Percentiles rank a stretch among this genome's conserved stretches.
These are phyloP conservation scores for Morus bassanus DNA, from an alignment of 2,797 vertebrate species.

Conservation along the genomic window DNA sequence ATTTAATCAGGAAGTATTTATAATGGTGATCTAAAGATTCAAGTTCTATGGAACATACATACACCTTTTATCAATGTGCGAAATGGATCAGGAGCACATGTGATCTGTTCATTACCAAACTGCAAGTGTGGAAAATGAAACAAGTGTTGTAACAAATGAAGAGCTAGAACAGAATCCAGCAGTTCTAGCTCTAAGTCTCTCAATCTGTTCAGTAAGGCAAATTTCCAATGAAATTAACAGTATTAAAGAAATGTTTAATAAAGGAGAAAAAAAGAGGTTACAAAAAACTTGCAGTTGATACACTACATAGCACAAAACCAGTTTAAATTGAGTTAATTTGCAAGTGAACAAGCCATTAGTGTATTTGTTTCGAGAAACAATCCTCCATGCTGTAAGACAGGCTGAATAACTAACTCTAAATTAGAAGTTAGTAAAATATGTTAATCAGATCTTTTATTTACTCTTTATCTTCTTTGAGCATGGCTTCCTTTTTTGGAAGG, in stretches of 20 bases:
- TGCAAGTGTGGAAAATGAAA: background rate
- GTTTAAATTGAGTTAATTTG: background rate
- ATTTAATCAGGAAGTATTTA: background rate
- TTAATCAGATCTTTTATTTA: background rate
- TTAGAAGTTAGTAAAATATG: background rate
- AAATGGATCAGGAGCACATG: background rate
- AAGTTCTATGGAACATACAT: background rate
- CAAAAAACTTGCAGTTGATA: background rate
- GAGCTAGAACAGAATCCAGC: background rate
- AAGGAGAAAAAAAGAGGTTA: background rate
- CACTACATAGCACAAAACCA: background rate
- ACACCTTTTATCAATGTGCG: background rate
- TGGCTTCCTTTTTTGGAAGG: background rate
- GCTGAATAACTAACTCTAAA: background rate
- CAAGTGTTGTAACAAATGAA: background rate
- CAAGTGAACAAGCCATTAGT: background rate
- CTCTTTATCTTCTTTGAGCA: background rate
- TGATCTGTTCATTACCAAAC: background rate
- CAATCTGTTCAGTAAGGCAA: background rate
- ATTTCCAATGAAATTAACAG: background rate
- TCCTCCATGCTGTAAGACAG: background rate
- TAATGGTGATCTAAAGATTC: background rate
- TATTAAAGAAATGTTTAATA: background rate
- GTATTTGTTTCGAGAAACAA: background rate
- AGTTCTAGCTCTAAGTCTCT: background rate